These are phyloP conservation scores for Sinocyclocheilus anshuiensis DNA, from an alignment of 2,113 vertebrate genomes.

Conservation along the genomic window DNA sequence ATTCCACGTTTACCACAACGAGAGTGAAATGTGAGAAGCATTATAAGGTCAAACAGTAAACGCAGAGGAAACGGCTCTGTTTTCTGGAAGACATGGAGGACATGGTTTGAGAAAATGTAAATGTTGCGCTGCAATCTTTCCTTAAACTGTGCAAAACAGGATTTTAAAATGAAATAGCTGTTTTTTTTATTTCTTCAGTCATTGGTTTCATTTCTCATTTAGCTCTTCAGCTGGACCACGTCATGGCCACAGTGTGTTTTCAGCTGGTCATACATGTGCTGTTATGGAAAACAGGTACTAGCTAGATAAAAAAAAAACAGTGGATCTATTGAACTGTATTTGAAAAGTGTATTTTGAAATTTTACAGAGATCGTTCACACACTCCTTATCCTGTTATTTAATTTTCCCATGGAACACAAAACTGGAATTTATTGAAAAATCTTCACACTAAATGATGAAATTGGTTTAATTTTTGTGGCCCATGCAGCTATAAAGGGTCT, in stretches of 20 bases:
- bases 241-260: conserved; percentile 12
- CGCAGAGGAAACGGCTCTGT: conserved; percentile 43
- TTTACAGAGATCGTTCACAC: too few relatives aligned
- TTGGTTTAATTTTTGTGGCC: too few relatives aligned
- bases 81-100: conserved; percentile 1
- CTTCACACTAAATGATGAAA: not conserved
- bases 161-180: not conserved
- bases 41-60: conserved; percentile 49
- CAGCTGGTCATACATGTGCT: not conserved
- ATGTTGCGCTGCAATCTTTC: not conserved
- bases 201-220: not conserved
- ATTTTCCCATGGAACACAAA: not conserved
- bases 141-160: not conserved
- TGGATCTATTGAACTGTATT: not conserved
- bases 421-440: not conserved
- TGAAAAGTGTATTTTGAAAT: not conserved
- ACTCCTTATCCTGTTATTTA: not conserved
- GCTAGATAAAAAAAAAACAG: not conserved
- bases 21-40: conserved; percentile 59
- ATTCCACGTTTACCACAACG: conserved; percentile 78
- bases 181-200: not conserved
- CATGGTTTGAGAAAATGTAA: not conserved
- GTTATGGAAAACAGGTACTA: not conserved
- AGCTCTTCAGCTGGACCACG: not conserved
- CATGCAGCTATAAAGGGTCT: too few relatives aligned